Base-by-base conservation (phyloP, 2,888 invertebrate genomes). In the Baccha elongata region DNA sequence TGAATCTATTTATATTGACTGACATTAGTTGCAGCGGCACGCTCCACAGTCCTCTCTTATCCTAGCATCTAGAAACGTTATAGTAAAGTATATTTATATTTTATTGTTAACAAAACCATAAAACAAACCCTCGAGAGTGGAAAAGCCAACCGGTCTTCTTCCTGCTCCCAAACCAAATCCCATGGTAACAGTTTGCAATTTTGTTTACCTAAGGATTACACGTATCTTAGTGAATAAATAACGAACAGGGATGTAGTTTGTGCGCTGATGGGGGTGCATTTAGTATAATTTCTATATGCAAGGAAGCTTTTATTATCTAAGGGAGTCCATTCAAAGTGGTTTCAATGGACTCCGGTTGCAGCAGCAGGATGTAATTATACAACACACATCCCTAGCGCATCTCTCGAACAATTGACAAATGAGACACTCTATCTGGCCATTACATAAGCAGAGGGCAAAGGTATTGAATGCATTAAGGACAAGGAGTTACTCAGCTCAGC, bases 161-260 rank as follows among this genome's bases (percentile, higher is more conserved):
- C 8, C 68, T 19, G 32, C 11, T 35, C 44, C 44, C 26, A 8
- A 17, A 15, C 29, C 37, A 55, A 46, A 23, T 1, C 42, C 50
- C 46, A 32, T 15, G 26, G 35, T 35, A 26, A 37, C 73, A 60
- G 35, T 67, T 76, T 48, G 67, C 62, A 62, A 67, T 76, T 40
- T 76, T 83, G 72, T 83, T 76, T 83, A 72, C 76, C 60, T 40
- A 72, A 67, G 81, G 72, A 83, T 81, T 81, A n/a, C n/a, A n/a
- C n/a, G n/a, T n/a, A 81, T 69, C 55, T 46, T 44, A 53, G 52
- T 58, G 17, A 50, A 52, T 37, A 26, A 46, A 7, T 15, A 55
- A 32, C 29, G 62, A 10, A 37, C 29, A 37, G 32, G 60, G 40
- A 44, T 71, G 46, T 74, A 71, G 55, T 58, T 68, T 23, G 52